A percentile compares a stretch with the other conserved stretches of the same genome.
Evolutionary conservation across 2,888 invertebrate genomes (phyloP).

Genomic region (Amblyjoppa proteus): DNA sequence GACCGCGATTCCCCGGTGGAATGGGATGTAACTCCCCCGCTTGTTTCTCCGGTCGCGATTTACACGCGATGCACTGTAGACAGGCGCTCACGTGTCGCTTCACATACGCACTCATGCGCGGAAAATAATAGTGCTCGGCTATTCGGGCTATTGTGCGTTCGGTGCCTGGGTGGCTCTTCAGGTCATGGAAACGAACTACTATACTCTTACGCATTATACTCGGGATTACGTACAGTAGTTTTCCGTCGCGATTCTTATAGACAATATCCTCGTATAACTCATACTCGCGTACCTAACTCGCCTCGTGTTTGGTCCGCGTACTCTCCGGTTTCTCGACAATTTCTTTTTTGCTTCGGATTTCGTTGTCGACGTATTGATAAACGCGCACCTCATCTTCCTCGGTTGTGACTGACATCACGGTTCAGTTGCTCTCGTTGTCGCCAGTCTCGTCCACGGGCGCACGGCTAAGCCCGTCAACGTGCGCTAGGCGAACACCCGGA

Average conservation of each 20-base stretch:
- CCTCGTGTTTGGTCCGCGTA: background rate
- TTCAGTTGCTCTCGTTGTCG: background rate
- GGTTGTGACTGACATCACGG: background rate
- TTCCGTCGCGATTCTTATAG: background rate
- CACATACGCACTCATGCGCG: slow-evolving; percentile 21
- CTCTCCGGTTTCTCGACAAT: slow-evolving; percentile 10
- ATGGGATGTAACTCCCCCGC: slow-evolving; percentile 15
- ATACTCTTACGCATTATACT: slow-evolving; percentile 16
- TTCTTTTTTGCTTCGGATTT: background rate
- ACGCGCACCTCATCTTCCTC: slow-evolving; percentile 13
- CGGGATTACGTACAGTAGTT: slow-evolving; percentile 1
- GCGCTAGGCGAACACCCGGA: slow-evolving; percentile 66
- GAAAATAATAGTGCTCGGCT: slow-evolving; percentile 33
- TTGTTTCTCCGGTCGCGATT: slow-evolving; percentile 5
- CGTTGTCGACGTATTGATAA: slow-evolving; percentile 29
- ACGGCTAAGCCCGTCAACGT: slow-evolving; percentile 68
- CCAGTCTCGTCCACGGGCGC: slow-evolving; percentile 37
- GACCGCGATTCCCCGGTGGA: background rate
- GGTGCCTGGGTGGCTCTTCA: slow-evolving; percentile 10
- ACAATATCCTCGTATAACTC: background rate
- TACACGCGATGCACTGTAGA: slow-evolving; percentile 1
- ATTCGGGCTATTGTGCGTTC: background rate
- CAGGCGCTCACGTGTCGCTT: slow-evolving; percentile 19
- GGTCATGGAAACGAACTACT: background rate
- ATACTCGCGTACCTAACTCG: background rate